A percentile compares a stretch with the other conserved stretches of the same genome.
These are phyloP conservation scores for Ianthella basta DNA, from an alignment of 37 sponge, comb jelly and placozoan species.

Conservation along the genomic window DNA sequence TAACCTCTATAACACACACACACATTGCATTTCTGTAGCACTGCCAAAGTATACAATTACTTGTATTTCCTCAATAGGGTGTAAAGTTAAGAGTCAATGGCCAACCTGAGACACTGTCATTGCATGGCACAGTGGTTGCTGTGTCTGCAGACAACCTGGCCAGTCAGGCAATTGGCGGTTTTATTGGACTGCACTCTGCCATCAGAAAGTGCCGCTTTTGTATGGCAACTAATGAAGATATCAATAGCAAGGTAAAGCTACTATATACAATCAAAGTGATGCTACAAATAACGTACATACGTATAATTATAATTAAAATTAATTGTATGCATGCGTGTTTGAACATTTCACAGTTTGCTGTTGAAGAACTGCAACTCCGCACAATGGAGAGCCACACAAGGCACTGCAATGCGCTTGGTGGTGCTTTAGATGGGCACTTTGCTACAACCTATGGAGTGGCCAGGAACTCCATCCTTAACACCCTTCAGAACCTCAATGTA, in stretches of 20 bases:
- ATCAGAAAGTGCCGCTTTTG: conserved; percentile 50
- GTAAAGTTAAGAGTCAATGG: conserved; percentile 35
- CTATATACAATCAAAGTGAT: conserved; percentile 16
- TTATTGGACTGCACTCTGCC: conserved; percentile 42
- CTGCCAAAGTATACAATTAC: too few species aligned
- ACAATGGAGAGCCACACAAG: conserved; percentile 23
- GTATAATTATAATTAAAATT: too few species aligned
- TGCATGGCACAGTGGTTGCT: conserved; percentile 45
- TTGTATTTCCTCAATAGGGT: conserved; percentile 35
- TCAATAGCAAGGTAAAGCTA: conserved; percentile 45
- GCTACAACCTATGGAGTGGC: conserved; percentile 71
- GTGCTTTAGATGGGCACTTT: conserved; percentile 51
- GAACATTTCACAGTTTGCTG: conserved; percentile 56
- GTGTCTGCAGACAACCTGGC: conserved; percentile 61
- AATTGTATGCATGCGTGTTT: too few species aligned
- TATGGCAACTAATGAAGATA: conserved; percentile 44
- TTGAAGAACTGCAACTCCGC: conserved; percentile 34
- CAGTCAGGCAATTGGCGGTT: conserved; percentile 41
- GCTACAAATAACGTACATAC: conserved; percentile 1
- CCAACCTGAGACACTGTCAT: not conserved
- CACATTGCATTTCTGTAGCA: too few species aligned
- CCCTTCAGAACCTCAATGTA: conserved; percentile 55
- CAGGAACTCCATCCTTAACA: conserved; percentile 52
- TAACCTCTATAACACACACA: too few species aligned
- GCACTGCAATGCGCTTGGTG: conserved; percentile 52